Evolutionary conservation across 1,140 invertebrate species (phyloP).

Genomic region (Aphaenogaster rudis): DNA sequence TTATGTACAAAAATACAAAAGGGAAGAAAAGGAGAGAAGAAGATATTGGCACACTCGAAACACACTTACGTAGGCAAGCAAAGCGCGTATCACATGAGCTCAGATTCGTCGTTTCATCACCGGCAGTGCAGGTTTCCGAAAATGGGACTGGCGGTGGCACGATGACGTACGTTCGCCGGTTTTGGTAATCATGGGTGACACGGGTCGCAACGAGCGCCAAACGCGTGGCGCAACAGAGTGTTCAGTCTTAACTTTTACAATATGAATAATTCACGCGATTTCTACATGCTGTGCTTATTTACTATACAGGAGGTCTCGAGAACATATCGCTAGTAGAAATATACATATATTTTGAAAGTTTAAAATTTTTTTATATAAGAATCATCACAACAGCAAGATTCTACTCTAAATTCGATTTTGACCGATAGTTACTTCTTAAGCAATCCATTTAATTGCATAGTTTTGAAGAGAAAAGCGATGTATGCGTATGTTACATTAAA

Average conservation of each 20-base stretch:
- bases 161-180: conserved; percentile 21
- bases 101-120: conserved; percentile 38
- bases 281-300: conserved; percentile 10
- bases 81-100: conserved; percentile 75
- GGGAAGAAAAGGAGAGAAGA: conserved; percentile 28
- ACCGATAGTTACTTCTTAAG: not conserved
- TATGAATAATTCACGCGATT: conserved; percentile 43
- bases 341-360: not conserved
- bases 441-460: not conserved
- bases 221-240: conserved; percentile 8
- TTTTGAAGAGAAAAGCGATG: conserved; percentile 5
- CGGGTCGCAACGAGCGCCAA: not conserved
- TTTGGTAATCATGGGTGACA: conserved; percentile 4
- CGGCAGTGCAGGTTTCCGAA: conserved; percentile 49
- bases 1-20: conserved; percentile 85
- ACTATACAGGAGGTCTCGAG: not conserved
- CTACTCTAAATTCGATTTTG: conserved; percentile 13
- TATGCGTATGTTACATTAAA: conserved; percentile 32
- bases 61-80: conserved; percentile 74
- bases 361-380: not conserved
- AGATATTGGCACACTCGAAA: conserved; percentile 82
- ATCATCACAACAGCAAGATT: not conserved
- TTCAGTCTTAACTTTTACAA: conserved; percentile 68
- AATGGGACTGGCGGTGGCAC: conserved; percentile 63
- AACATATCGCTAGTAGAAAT: conserved; percentile 5